Conservation (phyloP, 2,113 vertebrate genomes). For the Machaerirhynchus nigripectus region DNA sequence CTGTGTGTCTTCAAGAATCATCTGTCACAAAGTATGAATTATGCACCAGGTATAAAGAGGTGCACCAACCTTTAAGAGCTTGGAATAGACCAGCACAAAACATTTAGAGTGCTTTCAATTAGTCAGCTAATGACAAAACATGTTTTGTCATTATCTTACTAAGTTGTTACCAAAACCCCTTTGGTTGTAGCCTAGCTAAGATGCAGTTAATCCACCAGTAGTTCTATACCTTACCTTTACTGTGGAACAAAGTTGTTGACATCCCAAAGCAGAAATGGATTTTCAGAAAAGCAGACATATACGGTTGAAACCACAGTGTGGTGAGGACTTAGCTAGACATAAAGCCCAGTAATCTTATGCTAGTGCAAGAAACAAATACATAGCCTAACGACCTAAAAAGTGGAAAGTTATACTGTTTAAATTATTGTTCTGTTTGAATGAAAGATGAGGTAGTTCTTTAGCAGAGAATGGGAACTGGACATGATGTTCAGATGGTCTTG, state of each 20-base stretch:
- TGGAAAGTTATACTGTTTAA: constrained; percentile 21
- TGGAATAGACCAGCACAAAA: neutral
- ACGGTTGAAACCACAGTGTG: neutral
- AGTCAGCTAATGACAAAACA: neutral
- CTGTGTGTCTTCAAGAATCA: neutral
- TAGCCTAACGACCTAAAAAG: neutral
- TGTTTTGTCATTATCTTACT: neutral
- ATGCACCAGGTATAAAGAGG: neutral
- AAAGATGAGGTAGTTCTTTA: constrained; percentile 18
- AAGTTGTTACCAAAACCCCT: neutral
- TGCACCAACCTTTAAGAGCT: neutral
- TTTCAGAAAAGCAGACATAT: constrained; percentile 30
- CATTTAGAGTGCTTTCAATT: neutral
- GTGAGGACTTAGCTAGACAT: neutral
- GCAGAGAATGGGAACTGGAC: constrained; percentile 6
- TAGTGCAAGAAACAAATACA: constrained; percentile 41
- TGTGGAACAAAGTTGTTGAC: neutral
- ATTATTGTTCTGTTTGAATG: constrained; percentile 34
- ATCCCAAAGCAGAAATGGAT: neutral
- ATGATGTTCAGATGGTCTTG: constrained; percentile 39
- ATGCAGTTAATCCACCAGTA: neutral
- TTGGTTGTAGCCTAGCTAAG: neutral
- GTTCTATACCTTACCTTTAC: neutral
- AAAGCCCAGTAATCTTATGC: neutral
- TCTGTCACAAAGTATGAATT: neutral